Base-by-base conservation (phyloP, 2,113 vertebrate species). In the Tetrax tetrax region DNA sequence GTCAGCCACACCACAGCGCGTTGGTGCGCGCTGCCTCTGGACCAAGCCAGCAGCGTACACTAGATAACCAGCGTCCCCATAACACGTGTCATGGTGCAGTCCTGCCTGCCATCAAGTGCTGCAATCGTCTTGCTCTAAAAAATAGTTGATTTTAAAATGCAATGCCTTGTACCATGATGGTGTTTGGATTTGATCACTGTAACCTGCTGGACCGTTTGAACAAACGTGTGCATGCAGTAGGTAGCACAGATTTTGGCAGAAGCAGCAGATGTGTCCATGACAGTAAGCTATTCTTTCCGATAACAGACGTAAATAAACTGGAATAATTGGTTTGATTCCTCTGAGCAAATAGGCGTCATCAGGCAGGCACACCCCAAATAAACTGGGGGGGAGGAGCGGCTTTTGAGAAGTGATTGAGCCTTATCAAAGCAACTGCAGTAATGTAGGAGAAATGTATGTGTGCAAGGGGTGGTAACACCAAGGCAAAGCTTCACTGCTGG, bases 1-100 rank as follows among this genome's bases (percentile, higher is more conserved):
- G 23, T 24, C 23, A 48, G 50, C 28, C 0, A 0, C 48, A 7
- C 4, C 20, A 24, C 0, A 0, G 35, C 38, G 31, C 6, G 0
- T 12, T 1, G 1, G 4, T n/a, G 28, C 75, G 53, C 89, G 41
- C 33, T 85, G 70, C 56, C 35, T 53, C 70, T 74, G 66, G 43
- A 45, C 45, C 65, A 41, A 0, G 19, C 57, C 24, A 15, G 27
- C 59, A 85, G 37, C 3, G 0, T 10, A 38, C 11, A 1, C 11
- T 14, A 8, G 45, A 7, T 45, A 64, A 27, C 13, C 63, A 21
- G 45, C 5, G 12, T 18, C 24, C 75, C 35, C 65, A 56, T 28
- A 86, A 59, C 20, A 24, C 0, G 0, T 19, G 17, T 54, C 7
- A 0, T 8, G 18, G 19, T 53, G 29, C 21, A 29, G 6, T 9